Base-by-base conservation (phyloP, 2,888 invertebrate species). In the Nineta flava region DNA sequence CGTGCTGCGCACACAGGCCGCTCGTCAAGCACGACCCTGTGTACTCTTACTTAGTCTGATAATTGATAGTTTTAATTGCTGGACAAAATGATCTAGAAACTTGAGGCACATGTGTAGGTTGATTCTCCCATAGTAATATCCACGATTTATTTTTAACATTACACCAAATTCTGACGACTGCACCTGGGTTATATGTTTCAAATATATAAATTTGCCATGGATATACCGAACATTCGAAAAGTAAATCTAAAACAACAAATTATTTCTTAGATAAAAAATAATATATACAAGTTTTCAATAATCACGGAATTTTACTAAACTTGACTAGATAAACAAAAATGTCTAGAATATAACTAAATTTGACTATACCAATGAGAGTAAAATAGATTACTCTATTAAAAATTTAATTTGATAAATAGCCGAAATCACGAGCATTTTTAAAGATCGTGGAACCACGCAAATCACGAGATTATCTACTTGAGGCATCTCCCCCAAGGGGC, bases 161-260 rank as follows among this genome's bases (percentile, higher is more conserved):
- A 0, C 83, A 87, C 85, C 86, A 88, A 52, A 90, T 81, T 53
- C 85, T 74, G 15, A 88, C 79, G 34, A 90, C 73, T 2, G 86
- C 84, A 19, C 90, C 90, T 0, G 90, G 88, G 65, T 88, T 87
- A 59, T 83, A 90, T 0, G 87, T 87, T 68, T 91, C 90, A 63
- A 83, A 91, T 52, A 91, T 74, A 1, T 77, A 77, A 50, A 91
- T 75, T 57, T 78, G 73, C 46, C 77, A 65, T 6, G 85, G 85
- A 59, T 77, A 76, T 2, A 86, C 83, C 46, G 76, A 70, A 54
- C 69, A 70, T 60, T 79, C 75, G 66, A 81, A 86, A 57, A 73
- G 77, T 59, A 77, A 71, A 70, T 80, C 81, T 80, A 55, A 55
- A 54, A 42, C 48, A 50, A 16, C n/a, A n/a, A 41, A 40, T 40